Evolutionary conservation across 2,888 invertebrate genomes (phyloP), one percentile per base, ranked within the genome.

Genomic region (Platycheirus rosarum): DNA sequence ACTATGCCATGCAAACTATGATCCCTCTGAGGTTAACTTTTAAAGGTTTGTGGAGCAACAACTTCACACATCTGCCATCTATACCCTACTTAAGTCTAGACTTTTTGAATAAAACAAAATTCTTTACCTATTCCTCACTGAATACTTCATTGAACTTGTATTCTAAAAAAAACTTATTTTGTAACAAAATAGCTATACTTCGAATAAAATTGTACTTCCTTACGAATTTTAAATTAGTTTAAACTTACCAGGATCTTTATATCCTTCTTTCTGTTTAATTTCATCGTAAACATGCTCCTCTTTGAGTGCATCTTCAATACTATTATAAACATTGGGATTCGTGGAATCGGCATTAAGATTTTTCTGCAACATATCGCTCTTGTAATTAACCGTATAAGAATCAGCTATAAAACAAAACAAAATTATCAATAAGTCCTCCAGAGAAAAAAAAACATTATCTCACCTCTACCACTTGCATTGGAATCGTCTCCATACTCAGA

Each of bases 251-350:
- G 92, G 90, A 89, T 92, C 92, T 84, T 93, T 93, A 80, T 87
- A 89, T 69, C 92, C 93, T 85, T 95, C 95, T 87, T 95, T 96
- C 62, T 95, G 95, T 87, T 96, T 96, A 85, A 97, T 97, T 90
- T 97, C 97, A 88, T 96, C 97, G 87, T 97, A 97, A 0, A 97
- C 94, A 87, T 97, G 97, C 86, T 97, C 97, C 68, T 94, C 90
- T 85, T 94, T 94, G 71, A 93, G 93, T 63, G 94, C 92, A 85
- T 95, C 95, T 57, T 95, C 95, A 80, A 96, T 95, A 85, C 94
- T 94, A 86, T 97, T 94, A 88, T 97, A 97, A 65, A 96, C 92
- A 86, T 92, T 93, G 0, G 97, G 97, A 91, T 97, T 97, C 8
- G 95, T 95, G 29, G 94, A 92, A 88, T 97, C 97, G 0, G 97